Evolutionary conservation across 2,113 vertebrate genomes (phyloP), one percentile per base, ranked within the genome.

Genomic region (Phaethornis superciliosus): DNA sequence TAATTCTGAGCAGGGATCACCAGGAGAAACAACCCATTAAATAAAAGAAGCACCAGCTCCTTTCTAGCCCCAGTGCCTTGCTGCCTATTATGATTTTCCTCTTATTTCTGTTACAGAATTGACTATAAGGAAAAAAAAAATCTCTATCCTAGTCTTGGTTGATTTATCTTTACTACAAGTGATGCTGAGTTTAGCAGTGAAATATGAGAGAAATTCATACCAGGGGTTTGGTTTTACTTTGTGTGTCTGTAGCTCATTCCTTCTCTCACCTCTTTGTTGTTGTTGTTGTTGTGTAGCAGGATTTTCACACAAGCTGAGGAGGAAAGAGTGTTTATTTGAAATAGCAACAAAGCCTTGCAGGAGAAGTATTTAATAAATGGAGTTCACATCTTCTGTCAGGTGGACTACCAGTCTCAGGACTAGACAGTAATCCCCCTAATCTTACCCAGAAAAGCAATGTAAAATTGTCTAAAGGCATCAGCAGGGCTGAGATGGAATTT

Each of bases 231-330:
- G 24, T 79, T 69, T 58, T 32, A 22, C 17, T 70, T 67, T 16
- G 32, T 33, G 51, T 18, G 3, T 35, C 67, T 46, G 12, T 17
- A 46, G 62, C 58, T 90, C 9, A 2, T 33, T 56, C 49, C 63
- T 58, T 76, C 58, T 55, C 42, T 54, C 6, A 9, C 71, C 40
- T 87, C 33, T 35, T 22, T 12, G 67, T 12, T 70, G 49, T 64
- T 21, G 49, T 64, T 21, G 55, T 47, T 20, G 30, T 14, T 19
- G 10, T 15, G 22, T 75, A 47, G 56, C 79, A 37, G 63, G 35
- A 44, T 82, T 91, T 89, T 67, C 74, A 76, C 52, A 55, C 62
- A 47, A 93, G 78, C 65, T 63, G 85, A 89, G 56, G 72, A 65
- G 56, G 52, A 54, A 58, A 52, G 35, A 40, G 37, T 46, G 65